A percentile compares a stretch with the other conserved stretches of the same genome.
phyloP scores from a whole-genome alignment of 2,797 vertebrate species.

The Halcyon smyrnensis region DNA sequence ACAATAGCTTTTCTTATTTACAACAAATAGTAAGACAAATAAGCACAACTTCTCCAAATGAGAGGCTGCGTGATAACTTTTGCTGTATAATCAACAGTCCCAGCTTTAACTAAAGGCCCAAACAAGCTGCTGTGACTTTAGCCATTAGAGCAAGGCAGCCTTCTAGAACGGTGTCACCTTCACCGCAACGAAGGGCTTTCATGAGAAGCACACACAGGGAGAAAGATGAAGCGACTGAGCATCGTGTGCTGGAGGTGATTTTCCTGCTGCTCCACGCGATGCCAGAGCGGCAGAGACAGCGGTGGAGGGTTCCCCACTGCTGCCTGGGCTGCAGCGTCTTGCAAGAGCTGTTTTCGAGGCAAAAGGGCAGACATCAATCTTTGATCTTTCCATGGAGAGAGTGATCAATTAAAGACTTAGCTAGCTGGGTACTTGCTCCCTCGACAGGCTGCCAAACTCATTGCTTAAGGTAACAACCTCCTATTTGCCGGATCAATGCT shows the following conservation, averaged over 20 bases:
- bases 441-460: neutral
- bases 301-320: neutral
- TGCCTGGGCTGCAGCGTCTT: neutral
- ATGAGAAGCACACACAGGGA: neutral
- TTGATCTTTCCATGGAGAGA: slow-evolving; percentile 18
- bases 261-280: neutral
- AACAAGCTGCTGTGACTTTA: neutral
- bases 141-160: neutral
- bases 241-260: neutral
- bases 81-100: neutral
- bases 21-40: neutral
- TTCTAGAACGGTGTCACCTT: neutral
- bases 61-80: neutral
- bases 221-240: neutral
- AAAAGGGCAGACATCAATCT: slow-evolving; percentile 36
- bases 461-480: slow-evolving; percentile 14
- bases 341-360: slow-evolving; percentile 3
- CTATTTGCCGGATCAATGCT: slow-evolving; percentile 1
- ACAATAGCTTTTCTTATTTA: neutral
- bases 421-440: neutral
- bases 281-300: neutral
- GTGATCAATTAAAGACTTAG: slow-evolving; percentile 15
- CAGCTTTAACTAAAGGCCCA: neutral
- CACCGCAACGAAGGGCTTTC: neutral
- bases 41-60: neutral